These are phyloP conservation scores for Lophotis ruficrista DNA, from an alignment of 2,113 vertebrate species.

Conservation along the genomic window DNA sequence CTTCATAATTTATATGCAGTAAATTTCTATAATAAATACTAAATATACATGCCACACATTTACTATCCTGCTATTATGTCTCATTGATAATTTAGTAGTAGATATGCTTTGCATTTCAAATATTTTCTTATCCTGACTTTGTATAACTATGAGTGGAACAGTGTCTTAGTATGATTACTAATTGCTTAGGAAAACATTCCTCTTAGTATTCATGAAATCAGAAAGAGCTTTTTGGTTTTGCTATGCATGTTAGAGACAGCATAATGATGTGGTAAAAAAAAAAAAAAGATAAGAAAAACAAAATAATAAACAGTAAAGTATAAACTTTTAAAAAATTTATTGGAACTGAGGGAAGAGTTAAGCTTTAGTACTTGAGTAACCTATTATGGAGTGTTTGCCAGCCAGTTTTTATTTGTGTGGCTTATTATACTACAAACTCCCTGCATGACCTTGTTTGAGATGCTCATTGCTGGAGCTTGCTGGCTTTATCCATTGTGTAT, in stretches of 20 bases:
- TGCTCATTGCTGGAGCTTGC: background rate
- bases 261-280: background rate
- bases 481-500: background rate
- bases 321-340: background rate
- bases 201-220: slow-evolving; percentile 55
- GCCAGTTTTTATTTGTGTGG: background rate
- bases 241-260: background rate
- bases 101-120: slow-evolving; percentile 46
- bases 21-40: slow-evolving; percentile 55
- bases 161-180: slow-evolving; percentile 21
- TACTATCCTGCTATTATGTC: slow-evolving; percentile 33
- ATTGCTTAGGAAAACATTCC: slow-evolving; percentile 28
- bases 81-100: slow-evolving; percentile 45
- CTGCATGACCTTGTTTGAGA: background rate
- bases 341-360: background rate
- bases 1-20: slow-evolving; percentile 37
- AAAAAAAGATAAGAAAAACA: background rate
- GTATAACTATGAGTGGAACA: background rate
- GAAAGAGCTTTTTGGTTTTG: background rate
- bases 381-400: background rate
- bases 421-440: background rate
- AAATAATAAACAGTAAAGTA: background rate
- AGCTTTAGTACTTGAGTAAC: background rate
- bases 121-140: slow-evolving; percentile 12
- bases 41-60: slow-evolving; percentile 53